phyloP scores from a whole-genome alignment of 2,113 vertebrate genomes.

The Labrus mixtus region DNA sequence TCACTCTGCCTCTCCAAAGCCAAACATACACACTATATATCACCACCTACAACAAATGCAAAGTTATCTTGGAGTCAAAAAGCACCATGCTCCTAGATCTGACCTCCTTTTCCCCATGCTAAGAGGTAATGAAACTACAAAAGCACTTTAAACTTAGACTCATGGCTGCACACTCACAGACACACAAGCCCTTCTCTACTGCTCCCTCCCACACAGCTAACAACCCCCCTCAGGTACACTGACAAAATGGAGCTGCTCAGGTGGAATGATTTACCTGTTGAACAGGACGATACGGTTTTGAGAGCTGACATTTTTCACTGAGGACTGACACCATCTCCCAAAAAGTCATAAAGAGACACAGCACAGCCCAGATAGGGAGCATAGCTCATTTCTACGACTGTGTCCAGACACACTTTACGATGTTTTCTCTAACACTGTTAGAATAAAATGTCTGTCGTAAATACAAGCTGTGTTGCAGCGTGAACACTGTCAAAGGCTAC shows the following conservation, averaged over 20 bases:
- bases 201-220: constrained; percentile 9
- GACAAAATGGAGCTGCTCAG: constrained; percentile 63
- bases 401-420: constrained; percentile 31
- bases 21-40: constrained; percentile 31
- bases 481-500: constrained; percentile 19
- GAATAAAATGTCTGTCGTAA: constrained; percentile 56
- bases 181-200: neutral
- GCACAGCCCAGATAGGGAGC: constrained; percentile 39
- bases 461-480: constrained; percentile 33
- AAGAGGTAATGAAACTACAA: constrained; percentile 43
- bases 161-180: neutral
- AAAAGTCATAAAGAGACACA: constrained; percentile 65
- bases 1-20: constrained; percentile 34
- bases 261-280: constrained; percentile 76
- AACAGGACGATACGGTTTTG: constrained; percentile 53
- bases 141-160: constrained; percentile 7
- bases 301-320: constrained; percentile 64
- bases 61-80: constrained; percentile 25
- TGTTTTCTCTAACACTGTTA: constrained; percentile 28
- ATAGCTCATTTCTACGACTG: constrained; percentile 63
- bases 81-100: constrained; percentile 20
- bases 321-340: constrained; percentile 58
- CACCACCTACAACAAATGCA: constrained; percentile 39
- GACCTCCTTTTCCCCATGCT: constrained; percentile 5
- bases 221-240: constrained; percentile 35